A percentile compares a stretch with the other conserved stretches of the same genome.
Conservation (phyloP, 2,797 vertebrate species). For the Rhynchotus rufescens region DNA sequence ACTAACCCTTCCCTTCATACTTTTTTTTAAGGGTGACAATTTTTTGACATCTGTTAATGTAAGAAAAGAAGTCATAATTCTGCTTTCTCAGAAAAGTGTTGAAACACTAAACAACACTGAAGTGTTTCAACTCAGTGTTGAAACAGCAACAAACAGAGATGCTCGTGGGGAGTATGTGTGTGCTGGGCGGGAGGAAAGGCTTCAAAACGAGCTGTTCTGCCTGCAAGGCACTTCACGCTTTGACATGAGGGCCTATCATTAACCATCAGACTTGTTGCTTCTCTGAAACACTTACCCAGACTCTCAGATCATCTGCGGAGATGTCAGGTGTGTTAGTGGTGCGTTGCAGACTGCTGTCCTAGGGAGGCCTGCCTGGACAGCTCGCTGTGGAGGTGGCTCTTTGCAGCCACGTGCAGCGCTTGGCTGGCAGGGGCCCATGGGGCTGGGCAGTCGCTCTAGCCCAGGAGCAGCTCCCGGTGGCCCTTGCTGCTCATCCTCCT, state of each 20-base stretch:
- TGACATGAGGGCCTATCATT: neutral
- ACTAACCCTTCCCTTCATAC: neutral
- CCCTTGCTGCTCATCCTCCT: neutral
- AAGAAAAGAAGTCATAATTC: slow-evolving; percentile 12
- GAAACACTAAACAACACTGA: too few relatives aligned
- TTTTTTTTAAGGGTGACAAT: neutral
- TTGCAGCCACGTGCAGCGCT: neutral
- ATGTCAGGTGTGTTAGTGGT: neutral
- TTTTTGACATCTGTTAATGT: slow-evolving; percentile 7
- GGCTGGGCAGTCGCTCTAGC: neutral
- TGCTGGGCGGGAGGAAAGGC: neutral
- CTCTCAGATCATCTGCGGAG: neutral
- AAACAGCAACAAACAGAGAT: neutral
- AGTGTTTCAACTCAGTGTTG: neutral
- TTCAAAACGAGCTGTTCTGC: neutral
- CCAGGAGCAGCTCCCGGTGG: neutral
- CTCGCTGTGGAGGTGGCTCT: neutral
- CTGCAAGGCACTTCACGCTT: neutral
- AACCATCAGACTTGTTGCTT: neutral
- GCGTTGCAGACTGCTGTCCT: neutral
- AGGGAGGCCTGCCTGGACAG: neutral
- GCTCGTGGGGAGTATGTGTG: neutral
- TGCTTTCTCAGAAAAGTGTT: neutral
- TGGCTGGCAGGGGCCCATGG: neutral
- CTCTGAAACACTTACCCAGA: slow-evolving; percentile 14